phyloP scores from a whole-genome alignment of 2,113 vertebrate species.

The Thinocorus orbignyianus region DNA sequence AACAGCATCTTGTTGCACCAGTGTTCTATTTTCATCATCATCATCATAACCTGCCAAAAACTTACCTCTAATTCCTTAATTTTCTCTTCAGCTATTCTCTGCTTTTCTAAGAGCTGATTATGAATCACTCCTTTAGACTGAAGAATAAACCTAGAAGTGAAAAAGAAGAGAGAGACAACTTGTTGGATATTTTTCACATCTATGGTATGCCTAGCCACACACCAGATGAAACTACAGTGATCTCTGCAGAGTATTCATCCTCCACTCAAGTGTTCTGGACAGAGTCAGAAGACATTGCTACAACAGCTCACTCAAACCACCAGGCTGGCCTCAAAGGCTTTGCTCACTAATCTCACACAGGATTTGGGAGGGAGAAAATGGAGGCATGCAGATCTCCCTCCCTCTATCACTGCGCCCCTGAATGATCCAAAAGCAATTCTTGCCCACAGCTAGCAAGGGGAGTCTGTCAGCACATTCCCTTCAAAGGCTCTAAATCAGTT shows the following conservation, averaged over 20 bases:
- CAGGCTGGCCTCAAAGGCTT: neutral
- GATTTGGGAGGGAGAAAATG: neutral
- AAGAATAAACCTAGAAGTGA: slow-evolving; percentile 89
- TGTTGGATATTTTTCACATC: neutral
- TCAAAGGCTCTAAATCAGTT: neutral
- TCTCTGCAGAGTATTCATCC: neutral
- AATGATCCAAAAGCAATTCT: neutral
- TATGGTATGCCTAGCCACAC: neutral
- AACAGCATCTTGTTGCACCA: neutral
- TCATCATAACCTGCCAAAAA: slow-evolving; percentile 6
- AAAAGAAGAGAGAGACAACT: neutral
- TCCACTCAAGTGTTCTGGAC: rapidly evolving
- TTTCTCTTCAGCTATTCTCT: slow-evolving; percentile 94
- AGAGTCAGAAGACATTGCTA: neutral
- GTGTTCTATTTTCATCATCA: neutral
- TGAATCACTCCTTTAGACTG: slow-evolving; percentile 91
- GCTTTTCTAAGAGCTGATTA: slow-evolving; percentile 89
- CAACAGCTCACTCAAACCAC: neutral
- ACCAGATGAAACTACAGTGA: neutral
- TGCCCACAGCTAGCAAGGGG: neutral
- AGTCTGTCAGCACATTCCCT: neutral
- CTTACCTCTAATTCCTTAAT: slow-evolving; percentile 95
- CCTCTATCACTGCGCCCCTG: neutral
- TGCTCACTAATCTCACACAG: neutral
- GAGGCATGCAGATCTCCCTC: neutral